Conservation (phyloP, 2,113 vertebrate species). For the Ramphastos sulfuratus region DNA sequence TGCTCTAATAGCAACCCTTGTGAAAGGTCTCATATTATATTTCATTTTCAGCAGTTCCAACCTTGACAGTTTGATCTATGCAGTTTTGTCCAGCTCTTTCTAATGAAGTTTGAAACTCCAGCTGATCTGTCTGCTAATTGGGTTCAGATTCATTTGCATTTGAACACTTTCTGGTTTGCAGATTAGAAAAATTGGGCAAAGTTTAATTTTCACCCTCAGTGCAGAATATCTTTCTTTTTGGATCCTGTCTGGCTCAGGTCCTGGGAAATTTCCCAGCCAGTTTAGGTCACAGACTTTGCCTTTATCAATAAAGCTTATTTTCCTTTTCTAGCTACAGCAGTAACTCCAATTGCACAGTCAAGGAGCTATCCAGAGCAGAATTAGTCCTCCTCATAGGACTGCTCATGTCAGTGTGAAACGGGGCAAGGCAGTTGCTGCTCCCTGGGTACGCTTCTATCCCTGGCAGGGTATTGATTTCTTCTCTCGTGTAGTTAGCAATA, state of each 20-base stretch:
- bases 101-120: not conserved
- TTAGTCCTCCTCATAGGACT: not conserved
- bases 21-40: not conserved
- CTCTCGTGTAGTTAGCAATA: too few species aligned
- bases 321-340: not conserved
- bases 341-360: not conserved
- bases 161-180: not conserved
- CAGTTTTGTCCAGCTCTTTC: not conserved
- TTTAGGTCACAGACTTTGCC: not conserved
- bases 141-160: not conserved
- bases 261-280: not conserved
- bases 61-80: not conserved
- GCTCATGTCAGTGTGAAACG: not conserved
- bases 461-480: fast-evolving
- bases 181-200: not conserved
- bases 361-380: not conserved
- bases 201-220: not conserved
- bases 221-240: not conserved
- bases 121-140: not conserved
- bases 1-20: not conserved
- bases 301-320: not conserved
- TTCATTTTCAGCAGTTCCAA: not conserved
- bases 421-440: not conserved
- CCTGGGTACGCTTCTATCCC: fast-evolving
- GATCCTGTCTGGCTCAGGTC: not conserved